These are phyloP conservation scores for Apamea anceps DNA, from an alignment of 2,888 invertebrate genomes.

Conservation along the genomic window DNA sequence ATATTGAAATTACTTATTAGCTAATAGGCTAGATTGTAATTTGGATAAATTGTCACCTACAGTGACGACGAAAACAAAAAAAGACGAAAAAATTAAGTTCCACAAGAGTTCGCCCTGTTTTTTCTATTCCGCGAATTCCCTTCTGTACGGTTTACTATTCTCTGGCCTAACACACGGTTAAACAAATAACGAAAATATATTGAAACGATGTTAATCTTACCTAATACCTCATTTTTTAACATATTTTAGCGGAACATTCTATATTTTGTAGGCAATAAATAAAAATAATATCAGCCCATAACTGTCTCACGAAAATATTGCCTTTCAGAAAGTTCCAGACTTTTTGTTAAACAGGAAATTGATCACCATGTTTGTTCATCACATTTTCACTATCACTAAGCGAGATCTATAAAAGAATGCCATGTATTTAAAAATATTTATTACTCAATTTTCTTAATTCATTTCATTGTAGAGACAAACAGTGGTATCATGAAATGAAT, in stretches of 20 bases:
- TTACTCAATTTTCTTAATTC: too few species aligned
- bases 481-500: too few species aligned
- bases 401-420: not conserved
- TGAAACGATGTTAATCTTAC: conserved; percentile 28
- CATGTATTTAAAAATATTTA: too few species aligned
- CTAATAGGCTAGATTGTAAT: not conserved
- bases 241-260: conserved; percentile 21
- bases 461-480: too few species aligned
- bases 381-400: not conserved
- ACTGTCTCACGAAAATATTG: not conserved
- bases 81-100: not conserved
- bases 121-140: too few species aligned
- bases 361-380: not conserved
- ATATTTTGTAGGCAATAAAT: conserved; percentile 21
- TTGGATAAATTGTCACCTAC: not conserved
- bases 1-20: not conserved
- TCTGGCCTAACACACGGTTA: conserved; percentile 15
- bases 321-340: not conserved
- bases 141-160: not conserved
- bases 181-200: conserved; percentile 44
- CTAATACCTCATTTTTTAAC: not conserved
- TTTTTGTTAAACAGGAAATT: conserved; percentile 3
- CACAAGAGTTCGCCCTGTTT: too few species aligned
- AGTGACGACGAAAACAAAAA: not conserved
- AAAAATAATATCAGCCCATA: conserved; percentile 25